Percentiles rank a stretch among this genome's conserved stretches.
phyloP scores from a whole-genome alignment of 2,888 invertebrate species.

The Zeuzera pyrina region DNA sequence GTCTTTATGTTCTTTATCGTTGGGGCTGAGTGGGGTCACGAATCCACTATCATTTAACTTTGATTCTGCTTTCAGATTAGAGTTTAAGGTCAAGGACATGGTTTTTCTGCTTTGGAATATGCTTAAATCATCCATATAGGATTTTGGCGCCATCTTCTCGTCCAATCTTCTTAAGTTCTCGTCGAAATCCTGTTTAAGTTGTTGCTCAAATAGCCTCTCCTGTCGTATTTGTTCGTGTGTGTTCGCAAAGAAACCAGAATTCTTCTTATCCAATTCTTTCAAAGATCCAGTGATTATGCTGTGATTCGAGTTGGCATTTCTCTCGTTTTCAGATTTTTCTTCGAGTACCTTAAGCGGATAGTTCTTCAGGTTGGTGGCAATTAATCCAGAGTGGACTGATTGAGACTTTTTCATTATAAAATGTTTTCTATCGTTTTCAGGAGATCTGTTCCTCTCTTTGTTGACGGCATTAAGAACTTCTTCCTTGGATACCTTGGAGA shows the following conservation, averaged over 20 bases:
- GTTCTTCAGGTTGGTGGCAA: slow-evolving; percentile 33
- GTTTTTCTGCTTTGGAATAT: slow-evolving; percentile 47
- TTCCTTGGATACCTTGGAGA: slow-evolving; percentile 47
- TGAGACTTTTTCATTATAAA: slow-evolving; percentile 60
- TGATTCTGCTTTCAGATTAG: slow-evolving; percentile 22
- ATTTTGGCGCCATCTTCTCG: slow-evolving; percentile 34
- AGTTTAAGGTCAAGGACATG: slow-evolving; percentile 51
- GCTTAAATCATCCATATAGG: slow-evolving; percentile 41
- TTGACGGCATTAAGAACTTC: slow-evolving; percentile 31
- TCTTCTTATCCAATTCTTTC: slow-evolving; percentile 38
- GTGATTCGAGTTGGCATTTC: slow-evolving; percentile 43
- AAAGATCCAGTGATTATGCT: slow-evolving; percentile 50
- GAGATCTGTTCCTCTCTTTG: slow-evolving; percentile 21
- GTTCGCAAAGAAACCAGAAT: slow-evolving; percentile 77
- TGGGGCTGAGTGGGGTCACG: slow-evolving; percentile 75
- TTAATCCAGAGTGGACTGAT: slow-evolving; percentile 58
- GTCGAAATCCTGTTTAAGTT: slow-evolving; percentile 61
- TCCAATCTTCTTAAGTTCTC: slow-evolving; percentile 52
- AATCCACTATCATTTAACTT: slow-evolving; percentile 73
- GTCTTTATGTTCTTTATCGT: slow-evolving; percentile 55
- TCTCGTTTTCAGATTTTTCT: slow-evolving; percentile 56
- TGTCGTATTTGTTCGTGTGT: slow-evolving; percentile 80
- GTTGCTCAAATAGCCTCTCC: slow-evolving; percentile 68
- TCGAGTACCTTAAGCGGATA: slow-evolving; percentile 66
- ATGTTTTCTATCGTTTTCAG: slow-evolving; percentile 36